Base-by-base conservation (phyloP, 1,140 invertebrate species). In the Orius laevigatus region DNA sequence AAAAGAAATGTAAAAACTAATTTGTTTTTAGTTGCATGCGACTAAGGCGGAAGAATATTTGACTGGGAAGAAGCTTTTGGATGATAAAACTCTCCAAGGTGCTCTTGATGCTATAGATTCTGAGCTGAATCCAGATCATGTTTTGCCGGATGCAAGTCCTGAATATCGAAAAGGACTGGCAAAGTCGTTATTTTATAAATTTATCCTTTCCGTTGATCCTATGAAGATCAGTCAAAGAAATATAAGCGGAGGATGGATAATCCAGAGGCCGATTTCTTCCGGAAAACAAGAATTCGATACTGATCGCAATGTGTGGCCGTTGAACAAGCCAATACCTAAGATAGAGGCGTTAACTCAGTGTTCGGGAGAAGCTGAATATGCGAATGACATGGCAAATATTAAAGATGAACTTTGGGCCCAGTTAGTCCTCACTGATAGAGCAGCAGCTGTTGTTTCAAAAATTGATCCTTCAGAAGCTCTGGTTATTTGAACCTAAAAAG, bases 271-370 rank as follows among this genome's bases (percentile, higher is more conserved):
- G 0, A 50, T 86, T 1, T 86, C 81, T 0, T 72, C 68, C 1
- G 84, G 80, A 1, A 67, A 66, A 5, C 85, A 89, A 59, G 68
- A 71, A 9, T 89, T 71, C 58, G 74, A 84, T 47, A 81, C 77
- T 0, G 73, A 84, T 52, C 70, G 75, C 53, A 66, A 73, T 15
- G 55, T 76, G 39, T 89, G 79, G 71, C 87, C 87, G 0, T 58
- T 90, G 1, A 84, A 76, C 53, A 65, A 90, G 60, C 77, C 85
- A 0, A 61, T 87, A 19, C 67, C 73, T 1, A 92, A 92, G 61
- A 50, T 84, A 5, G 84, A 87, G 62, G 75, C 78, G 2, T 57
- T 79, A 20, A 66, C 75, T 25, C 82, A 90, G 68, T 78, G 72
- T 35, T 45, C 42, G 63, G 82, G 82, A 3, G 79, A 83, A 58